A percentile compares a stretch with the other conserved stretches of the same genome.
phyloP scores from a whole-genome alignment of 2,113 vertebrate genomes.

The mouse (Mus musculus) region DNA sequence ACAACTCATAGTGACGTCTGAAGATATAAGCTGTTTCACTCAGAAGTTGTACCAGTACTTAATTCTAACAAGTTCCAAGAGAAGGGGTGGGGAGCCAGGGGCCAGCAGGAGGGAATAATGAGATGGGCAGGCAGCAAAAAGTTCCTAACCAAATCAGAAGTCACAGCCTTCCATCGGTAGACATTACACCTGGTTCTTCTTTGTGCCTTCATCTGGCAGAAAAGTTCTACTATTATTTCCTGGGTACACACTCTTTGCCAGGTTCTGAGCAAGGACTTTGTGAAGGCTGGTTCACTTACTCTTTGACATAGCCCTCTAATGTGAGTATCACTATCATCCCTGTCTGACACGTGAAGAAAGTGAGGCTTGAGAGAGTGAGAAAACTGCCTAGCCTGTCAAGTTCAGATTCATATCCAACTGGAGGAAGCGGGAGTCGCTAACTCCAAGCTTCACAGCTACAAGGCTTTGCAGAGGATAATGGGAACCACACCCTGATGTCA shows the following conservation, averaged over 20 bases:
- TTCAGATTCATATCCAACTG: neutral
- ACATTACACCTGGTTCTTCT: neutral
- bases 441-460: neutral
- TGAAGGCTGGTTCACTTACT: neutral
- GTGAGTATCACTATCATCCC: neutral
- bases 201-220: neutral
- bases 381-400: neutral
- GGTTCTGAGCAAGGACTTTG: neutral
- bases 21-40: conserved; percentile 68
- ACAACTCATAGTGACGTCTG: conserved; percentile 44
- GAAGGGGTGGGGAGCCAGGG: neutral
- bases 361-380: neutral
- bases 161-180: neutral
- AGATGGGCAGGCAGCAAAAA: neutral
- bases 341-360: neutral
- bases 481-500: neutral
- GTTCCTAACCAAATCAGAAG: neutral
- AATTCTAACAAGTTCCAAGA: conserved; percentile 41
- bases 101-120: too few species aligned
- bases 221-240: neutral
- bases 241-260: neutral
- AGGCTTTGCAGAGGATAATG: neutral
- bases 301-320: neutral
- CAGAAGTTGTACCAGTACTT: conserved; percentile 56
- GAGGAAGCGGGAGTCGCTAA: neutral